These are phyloP conservation scores for Oryzias woworae DNA, from an alignment of 2,113 vertebrate genomes.

Conservation along the genomic window DNA sequence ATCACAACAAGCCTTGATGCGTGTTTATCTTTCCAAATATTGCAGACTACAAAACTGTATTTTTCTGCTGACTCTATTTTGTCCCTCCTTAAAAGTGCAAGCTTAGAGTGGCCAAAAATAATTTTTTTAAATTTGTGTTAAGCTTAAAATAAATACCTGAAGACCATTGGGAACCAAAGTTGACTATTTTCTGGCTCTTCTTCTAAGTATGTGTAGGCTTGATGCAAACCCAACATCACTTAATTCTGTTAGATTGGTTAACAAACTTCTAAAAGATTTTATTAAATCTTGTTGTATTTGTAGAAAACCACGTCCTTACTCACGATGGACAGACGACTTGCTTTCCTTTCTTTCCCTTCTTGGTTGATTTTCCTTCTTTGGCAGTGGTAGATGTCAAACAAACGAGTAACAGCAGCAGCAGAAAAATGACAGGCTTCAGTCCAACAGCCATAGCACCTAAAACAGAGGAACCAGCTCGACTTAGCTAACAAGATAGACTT, in stretches of 20 bases:
- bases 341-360: constrained; percentile 76
- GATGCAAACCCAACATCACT: neutral
- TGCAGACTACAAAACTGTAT: no score
- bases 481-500: neutral
- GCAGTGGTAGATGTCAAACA: constrained; percentile 42
- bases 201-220: no score
- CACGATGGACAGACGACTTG: constrained; percentile 78
- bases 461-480: constrained; percentile 10
- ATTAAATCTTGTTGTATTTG: neutral
- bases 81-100: no score
- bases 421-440: constrained; percentile 33
- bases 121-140: no score
- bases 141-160: no score
- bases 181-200: neutral
- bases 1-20: no score
- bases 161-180: no score
- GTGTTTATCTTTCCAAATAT: no score
- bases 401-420: constrained; percentile 59
- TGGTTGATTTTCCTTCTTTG: constrained; percentile 66
- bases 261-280: neutral
- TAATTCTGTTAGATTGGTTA: no score
- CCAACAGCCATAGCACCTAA: constrained; percentile 55
- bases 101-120: no score
- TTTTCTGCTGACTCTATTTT: no score
- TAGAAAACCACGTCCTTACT: constrained; percentile 38